Base-by-base conservation (phyloP, 2,113 vertebrate genomes). In the Aegotheles bennettii region DNA sequence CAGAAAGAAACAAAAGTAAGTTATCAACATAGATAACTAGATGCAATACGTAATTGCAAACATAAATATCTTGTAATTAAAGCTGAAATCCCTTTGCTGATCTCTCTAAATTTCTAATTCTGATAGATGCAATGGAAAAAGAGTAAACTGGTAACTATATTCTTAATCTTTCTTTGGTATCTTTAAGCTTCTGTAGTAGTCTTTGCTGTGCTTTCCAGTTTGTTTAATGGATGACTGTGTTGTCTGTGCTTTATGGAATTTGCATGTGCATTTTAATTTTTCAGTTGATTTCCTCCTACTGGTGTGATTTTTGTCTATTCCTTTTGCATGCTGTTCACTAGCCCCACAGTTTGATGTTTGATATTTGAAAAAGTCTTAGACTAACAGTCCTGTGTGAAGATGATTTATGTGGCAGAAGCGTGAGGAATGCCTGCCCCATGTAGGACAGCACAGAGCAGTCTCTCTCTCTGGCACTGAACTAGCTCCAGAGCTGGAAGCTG, bases 91-190 rank as follows among this genome's bases (percentile, higher is more conserved):
- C n/a, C 9, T 76, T 88, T 93, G 38, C 92, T 97, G 82, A 86
- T 93, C 38, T 59, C 45, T 96, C 75, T 93, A 92, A 74, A 90
- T 94, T 95, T 97, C 79, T 94, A 40, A 85, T 94, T 88, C 93
- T 84, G 68, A 93, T 97, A 96, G 94, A 95, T 95, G 95, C 91
- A 95, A 84, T 94, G 94, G 96, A 95, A 95, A 94, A 96, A 96
- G 94, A 94, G 23, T 92, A 95, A 96, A 68, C 71, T 92, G 95
- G 96, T 96, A 96, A 97, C 51, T 91, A 92, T 90, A 86, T 86
- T 51, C 60, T 35, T 95, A 13, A 45, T 91, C 47, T 75, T 42
- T 29, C 69, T 75, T 76, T 83, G 48, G 31, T 70, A 38, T 77
- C 42, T 70, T 90, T 43, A 42, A 86, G 23, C 57, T 86, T 90